phyloP scores from a whole-genome alignment of 2,888 invertebrate genomes.

The Hemistola chrysoprasaria region DNA sequence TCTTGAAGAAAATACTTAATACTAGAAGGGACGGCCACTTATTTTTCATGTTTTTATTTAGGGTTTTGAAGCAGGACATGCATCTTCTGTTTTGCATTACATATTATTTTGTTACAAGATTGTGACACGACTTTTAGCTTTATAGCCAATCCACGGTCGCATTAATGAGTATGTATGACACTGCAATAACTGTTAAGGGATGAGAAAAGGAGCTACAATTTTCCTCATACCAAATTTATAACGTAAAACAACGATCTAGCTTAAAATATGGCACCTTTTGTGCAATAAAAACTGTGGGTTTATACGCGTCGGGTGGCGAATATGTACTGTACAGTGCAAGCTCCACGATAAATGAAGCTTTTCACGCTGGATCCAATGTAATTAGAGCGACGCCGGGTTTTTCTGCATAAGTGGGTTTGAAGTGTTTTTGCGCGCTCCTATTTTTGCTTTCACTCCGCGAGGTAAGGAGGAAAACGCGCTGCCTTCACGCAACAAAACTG shows the following conservation, averaged over 20 bases:
- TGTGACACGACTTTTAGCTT: too few relatives aligned
- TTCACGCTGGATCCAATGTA: slow-evolving; percentile 70
- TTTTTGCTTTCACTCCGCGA: slow-evolving; percentile 39
- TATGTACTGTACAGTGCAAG: slow-evolving; percentile 42
- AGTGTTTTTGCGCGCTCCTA: slow-evolving; percentile 50
- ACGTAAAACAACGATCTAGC: slow-evolving; percentile 18
- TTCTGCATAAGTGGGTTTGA: slow-evolving; percentile 65
- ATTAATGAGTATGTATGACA: too few relatives aligned
- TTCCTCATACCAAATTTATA: too few relatives aligned
- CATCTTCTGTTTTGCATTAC: too few relatives aligned
- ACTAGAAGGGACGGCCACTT: too few relatives aligned
- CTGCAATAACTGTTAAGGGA: too few relatives aligned
- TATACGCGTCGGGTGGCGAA: slow-evolving; percentile 38
- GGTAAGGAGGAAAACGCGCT: slow-evolving; percentile 32
- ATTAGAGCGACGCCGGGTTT: slow-evolving; percentile 67
- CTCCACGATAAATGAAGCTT: slow-evolving; percentile 60
- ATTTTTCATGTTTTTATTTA: too few relatives aligned
- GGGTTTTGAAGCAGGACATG: too few relatives aligned
- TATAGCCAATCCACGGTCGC: too few relatives aligned
- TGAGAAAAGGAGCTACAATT: too few relatives aligned
- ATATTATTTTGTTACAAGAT: too few relatives aligned
- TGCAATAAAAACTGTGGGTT: slow-evolving; percentile 39
- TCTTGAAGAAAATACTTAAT: too few relatives aligned
- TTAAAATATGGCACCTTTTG: slow-evolving; percentile 28
- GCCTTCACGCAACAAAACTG: slow-evolving; percentile 32